Base-by-base conservation (phyloP, 2,888 invertebrate genomes). In the Eulithis testata region DNA sequence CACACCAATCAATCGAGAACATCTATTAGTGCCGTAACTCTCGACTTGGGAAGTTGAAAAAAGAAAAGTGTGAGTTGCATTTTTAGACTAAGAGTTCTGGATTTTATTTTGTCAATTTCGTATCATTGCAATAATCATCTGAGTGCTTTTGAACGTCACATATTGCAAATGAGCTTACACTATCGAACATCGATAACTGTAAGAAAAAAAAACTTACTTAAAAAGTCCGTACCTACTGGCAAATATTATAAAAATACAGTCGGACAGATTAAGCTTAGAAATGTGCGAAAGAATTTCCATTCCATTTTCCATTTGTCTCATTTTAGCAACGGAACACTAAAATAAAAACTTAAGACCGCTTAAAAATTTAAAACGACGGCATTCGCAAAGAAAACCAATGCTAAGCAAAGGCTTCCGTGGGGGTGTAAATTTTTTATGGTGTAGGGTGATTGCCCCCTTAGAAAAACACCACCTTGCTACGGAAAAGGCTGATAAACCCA, bases 391-490 rank as follows among this genome's bases (percentile, higher is more conserved):
- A 86, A 87, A 88, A 83, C 83, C 83, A 83, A 82, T 73, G 82
- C 78, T 73, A 83, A 78, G 77, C 77, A 78, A 79, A 84, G 83
- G 85, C 85, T 83, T 76, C 67, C 67, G 47, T 79, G 74, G 58
- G 74, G 75, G 78, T 73, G 84, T 92, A 87, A 89, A 91, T 92
- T 90, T 91, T 92, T 91, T 91, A 91, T 91, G 75, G 78, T 70
- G 70, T 81, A 80, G 86, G 85, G 86, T 76, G 81, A 65, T 63
- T 76, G 73, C 79, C 86, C 89, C 90, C 81, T 86, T 85, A 81
- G 85, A 87, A 88, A 90, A 90, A 90, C 88, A 90, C 87, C 83
- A 81, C 83, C 85, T 82, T 82, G 79, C 83, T 78, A 79, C 83
- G 87, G 87, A 86, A 85, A 84, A 83, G 84, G 84, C 90, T 89